A percentile compares a stretch with the other conserved stretches of the same genome.
Conservation (phyloP, 1,140 invertebrate species). For the Lepidurus couesii region DNA sequence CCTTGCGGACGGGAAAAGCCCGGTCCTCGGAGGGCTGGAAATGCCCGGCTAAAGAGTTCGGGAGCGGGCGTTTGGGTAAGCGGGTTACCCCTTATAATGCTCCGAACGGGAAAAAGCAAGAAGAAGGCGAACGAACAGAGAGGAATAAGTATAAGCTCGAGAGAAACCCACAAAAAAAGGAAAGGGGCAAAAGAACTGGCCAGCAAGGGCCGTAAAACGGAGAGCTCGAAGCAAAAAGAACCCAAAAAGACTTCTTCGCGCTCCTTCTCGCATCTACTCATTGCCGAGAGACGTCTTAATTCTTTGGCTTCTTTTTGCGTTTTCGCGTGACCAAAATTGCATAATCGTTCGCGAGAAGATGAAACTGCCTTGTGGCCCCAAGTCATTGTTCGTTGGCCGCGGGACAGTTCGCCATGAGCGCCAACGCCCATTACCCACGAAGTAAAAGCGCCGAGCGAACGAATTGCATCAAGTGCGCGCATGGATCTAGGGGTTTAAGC, state of each 20-base stretch:
- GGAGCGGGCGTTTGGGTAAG: slow-evolving; percentile 13
- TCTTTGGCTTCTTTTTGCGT: neutral
- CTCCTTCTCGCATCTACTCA: neutral
- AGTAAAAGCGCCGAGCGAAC: neutral
- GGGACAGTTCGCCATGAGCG: neutral
- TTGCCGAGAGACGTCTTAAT: neutral
- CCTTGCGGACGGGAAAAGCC: slow-evolving; percentile 16
- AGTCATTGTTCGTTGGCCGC: too few species aligned
- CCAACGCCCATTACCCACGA: neutral
- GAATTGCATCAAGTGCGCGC: neutral
- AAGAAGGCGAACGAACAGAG: neutral
- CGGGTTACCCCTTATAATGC: slow-evolving; percentile 18
- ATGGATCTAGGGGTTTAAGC: neutral
- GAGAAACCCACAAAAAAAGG: neutral
- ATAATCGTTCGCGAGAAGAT: neutral
- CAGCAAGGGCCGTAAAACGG: neutral
- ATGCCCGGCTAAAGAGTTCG: slow-evolving; percentile 18
- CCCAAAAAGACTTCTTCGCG: neutral
- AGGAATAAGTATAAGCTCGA: neutral
- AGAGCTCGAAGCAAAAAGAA: neutral
- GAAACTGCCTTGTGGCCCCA: neutral
- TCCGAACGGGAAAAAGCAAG: neutral
- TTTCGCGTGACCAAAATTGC: neutral
- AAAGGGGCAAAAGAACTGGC: neutral
- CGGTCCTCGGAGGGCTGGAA: neutral